Evolutionary conservation across 2,113 vertebrate species (phyloP).

Genomic region (Nothoprocta pentlandii): DNA sequence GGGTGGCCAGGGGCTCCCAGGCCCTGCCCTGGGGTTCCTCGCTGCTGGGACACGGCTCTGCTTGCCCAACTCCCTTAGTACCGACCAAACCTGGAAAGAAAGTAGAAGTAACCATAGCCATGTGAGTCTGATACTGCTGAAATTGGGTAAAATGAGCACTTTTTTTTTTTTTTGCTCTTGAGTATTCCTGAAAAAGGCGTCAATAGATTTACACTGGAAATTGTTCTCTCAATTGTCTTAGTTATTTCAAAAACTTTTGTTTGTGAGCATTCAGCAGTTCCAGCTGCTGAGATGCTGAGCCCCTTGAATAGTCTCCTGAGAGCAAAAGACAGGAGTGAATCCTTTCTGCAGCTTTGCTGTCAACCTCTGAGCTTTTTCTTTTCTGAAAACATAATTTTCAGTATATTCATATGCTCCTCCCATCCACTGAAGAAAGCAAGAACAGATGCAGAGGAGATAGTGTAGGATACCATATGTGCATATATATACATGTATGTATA

Average conservation of each 20-base stretch:
- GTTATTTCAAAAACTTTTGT: neutral
- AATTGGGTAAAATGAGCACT: neutral
- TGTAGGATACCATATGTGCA: neutral
- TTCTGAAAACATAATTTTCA: neutral
- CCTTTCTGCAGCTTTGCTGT: neutral
- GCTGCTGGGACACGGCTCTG: neutral
- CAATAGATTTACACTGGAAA: neutral
- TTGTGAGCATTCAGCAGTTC: neutral
- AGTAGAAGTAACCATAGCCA: neutral
- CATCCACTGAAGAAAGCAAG: neutral
- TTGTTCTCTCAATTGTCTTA: neutral
- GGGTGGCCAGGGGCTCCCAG: neutral
- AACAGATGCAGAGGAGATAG: slow-evolving; percentile 13
- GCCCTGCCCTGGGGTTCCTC: neutral
- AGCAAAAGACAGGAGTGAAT: neutral
- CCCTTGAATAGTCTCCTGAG: neutral
- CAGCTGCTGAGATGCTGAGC: neutral
- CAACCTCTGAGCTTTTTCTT: neutral
- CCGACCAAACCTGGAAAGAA: neutral
- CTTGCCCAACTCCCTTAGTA: neutral
- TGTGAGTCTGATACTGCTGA: neutral
- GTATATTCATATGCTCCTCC: neutral
- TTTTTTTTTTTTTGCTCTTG: neutral
- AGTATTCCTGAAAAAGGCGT: neutral
- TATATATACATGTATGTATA: neutral